Conservation (phyloP, 2,888 invertebrate genomes). For the Microctonus aethiopoides region DNA sequence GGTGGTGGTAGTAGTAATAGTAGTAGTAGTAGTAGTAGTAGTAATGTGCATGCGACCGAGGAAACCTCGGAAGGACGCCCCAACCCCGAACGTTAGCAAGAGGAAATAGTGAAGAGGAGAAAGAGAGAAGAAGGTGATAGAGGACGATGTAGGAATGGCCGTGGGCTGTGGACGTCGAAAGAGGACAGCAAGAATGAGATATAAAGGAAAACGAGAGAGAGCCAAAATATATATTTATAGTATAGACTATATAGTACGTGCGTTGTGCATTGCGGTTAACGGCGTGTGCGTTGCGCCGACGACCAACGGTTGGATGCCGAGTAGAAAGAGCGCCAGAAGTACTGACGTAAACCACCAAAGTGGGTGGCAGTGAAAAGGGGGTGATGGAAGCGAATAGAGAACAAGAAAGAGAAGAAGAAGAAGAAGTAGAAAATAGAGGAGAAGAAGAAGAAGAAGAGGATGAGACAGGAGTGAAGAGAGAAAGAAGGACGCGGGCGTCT, state of each 20-base stretch:
- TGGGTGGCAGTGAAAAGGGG: constrained; percentile 38
- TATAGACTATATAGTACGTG: constrained; percentile 48
- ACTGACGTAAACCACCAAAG: constrained; percentile 44
- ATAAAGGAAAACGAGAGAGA: constrained; percentile 36
- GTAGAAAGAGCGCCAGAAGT: constrained; percentile 49
- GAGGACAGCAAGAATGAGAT: constrained; percentile 25
- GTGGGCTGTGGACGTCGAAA: constrained; percentile 37
- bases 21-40: constrained; percentile 36
- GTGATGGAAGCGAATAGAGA: too few relatives aligned
- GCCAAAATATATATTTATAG: constrained; percentile 44
- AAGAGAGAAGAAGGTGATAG: constrained; percentile 5
- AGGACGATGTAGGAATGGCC: constrained; percentile 26
- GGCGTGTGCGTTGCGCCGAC: constrained; percentile 63
- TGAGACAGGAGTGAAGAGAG: constrained; percentile 41
- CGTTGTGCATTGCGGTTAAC: constrained; percentile 64
- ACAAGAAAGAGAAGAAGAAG: constrained; percentile 27
- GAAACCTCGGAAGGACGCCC: constrained; percentile 20
- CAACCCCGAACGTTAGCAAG: neutral
- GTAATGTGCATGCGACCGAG: constrained; percentile 34
- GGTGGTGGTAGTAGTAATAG: constrained; percentile 38
- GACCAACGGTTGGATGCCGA: constrained; percentile 60
- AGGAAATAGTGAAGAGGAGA: constrained; percentile 28
- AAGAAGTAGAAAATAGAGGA: constrained; percentile 38
- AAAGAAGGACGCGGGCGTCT: constrained; percentile 65
- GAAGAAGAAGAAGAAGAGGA: constrained; percentile 43